Base-by-base conservation (phyloP, 2,113 vertebrate species). In the Patagioenas fasciata region DNA sequence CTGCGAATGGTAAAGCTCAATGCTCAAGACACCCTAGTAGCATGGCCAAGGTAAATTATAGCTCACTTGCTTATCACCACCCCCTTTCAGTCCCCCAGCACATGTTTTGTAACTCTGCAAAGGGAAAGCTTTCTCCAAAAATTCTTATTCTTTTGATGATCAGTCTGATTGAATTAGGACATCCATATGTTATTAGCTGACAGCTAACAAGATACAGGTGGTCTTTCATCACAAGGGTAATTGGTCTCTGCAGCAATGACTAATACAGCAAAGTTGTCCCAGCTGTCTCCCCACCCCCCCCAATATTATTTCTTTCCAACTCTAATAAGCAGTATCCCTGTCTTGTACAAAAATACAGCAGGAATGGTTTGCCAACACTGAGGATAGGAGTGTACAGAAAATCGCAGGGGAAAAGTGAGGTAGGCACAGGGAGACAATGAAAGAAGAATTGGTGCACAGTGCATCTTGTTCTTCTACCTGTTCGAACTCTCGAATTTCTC, bases 201-300 rank as follows among this genome's bases (percentile, higher is more conserved):
- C 10, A 60, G 75, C 85, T 95, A 96, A 96, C 88, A 95, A 96
- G 53, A 72, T 85, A 66, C 53, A 64, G 75, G 77, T 85, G 71
- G 65, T 85, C 80, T 84, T 95, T 86, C 58, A 91, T 79, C 89
- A 74, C 71, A 74, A 25, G 58, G 56, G 38, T 87, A 94, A 96
- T 81, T 80, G 92, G 67, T 74, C 64, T 82, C 51, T 17, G 23
- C 32, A 89, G 72, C 58, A 75, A 87, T 38, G 66, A 89, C 91
- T 91, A 82, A 86, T 5, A n/a, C n/a, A 57, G 21, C 25, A 84
- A 93, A 82, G 58, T 40, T 64, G 44, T 91, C 91, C 69, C 89
- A 48, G 48, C 80, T 62, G 81, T 53, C 65, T 85, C 26, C 26
- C 6, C n/a, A n/a, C 8, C 7, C 13, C 31, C 60, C 14, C 20